Base-by-base conservation (phyloP, 2,113 vertebrate genomes). In the Cricetomys ansorgei region DNA sequence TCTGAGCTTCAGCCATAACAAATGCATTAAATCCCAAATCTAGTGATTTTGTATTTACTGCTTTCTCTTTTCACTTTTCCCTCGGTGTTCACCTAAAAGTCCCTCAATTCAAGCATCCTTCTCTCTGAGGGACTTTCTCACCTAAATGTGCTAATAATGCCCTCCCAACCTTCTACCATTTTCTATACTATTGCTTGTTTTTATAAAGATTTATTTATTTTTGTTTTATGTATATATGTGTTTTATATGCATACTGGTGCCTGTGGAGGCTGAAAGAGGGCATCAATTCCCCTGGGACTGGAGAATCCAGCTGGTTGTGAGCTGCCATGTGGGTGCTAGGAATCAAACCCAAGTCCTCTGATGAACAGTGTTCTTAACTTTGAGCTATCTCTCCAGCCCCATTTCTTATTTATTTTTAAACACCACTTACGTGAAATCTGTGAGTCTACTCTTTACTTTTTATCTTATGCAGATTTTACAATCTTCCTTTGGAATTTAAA, bases 401-500 rank as follows among this genome's bases (percentile, higher is more conserved):
- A 64, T 21, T 45, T 64, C 43, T 31, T 45, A 34, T 45, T 19
- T 59, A 17, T 59, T 57, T 89, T 81, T 80, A 62, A 80, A 72
- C 6, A 90, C 37, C 34, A 50, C 37, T 50, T 84, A 43, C 37
- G 40, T 83, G 64, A 87, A 86, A 83, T 75, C 31, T 50, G 23
- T 45, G 31, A 11, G 45, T 55, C 69, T 77, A 34, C 16, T 43
- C 53, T 31, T 64, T 7, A 21, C 16, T 86, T 57, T 37, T 37
- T 72, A 9, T 37, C 21, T 31, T 64, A 2, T 95, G 25, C 43
- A 72, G 79, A 72, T 67, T 97, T 76, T 72, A 76, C 83, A 85
- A 76, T 67, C 64, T 67, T 89, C 76, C 55, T 84, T 89, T 86
- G 29, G 13, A 92, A 21, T 72, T 87, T 86, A 85, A 94, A 83